Conservation (phyloP, 2,888 invertebrate genomes). For the Colletes collaris region DNA sequence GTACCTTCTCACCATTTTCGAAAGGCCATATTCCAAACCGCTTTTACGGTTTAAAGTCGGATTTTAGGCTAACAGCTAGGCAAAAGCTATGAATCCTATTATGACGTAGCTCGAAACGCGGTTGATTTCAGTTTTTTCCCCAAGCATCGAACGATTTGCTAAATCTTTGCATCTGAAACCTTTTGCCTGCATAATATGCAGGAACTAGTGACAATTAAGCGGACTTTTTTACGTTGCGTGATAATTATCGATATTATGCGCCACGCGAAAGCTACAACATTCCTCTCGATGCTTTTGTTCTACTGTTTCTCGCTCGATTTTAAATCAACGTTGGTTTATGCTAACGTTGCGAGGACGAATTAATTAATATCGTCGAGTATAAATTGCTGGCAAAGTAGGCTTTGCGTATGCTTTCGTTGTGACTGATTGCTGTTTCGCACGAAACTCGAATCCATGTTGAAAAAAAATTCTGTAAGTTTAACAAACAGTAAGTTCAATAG, state of each 20-base stretch:
- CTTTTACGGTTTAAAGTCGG: too few relatives aligned
- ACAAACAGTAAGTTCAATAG: too few relatives aligned
- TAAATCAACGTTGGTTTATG: conserved; percentile 26
- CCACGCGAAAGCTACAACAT: background rate
- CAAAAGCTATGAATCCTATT: too few relatives aligned
- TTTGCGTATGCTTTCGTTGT: background rate
- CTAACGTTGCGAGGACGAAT: conserved; percentile 36
- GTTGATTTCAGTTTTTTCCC: too few relatives aligned
- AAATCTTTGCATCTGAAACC: too few relatives aligned
- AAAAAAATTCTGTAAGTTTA: background rate
- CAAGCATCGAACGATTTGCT: too few relatives aligned
- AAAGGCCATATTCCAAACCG: too few relatives aligned
- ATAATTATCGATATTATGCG: conserved; percentile 46
- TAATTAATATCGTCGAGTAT: conserved; percentile 38
- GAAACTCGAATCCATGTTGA: background rate
- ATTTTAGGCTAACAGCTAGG: too few relatives aligned
- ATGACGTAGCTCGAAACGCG: too few relatives aligned
- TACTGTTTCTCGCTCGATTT: conserved; percentile 9
- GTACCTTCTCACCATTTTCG: too few relatives aligned
- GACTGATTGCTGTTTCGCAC: background rate
- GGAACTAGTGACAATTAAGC: conserved; percentile 23
- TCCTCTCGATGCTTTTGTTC: background rate
- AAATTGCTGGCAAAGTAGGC: conserved; percentile 8
- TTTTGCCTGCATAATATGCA: too few relatives aligned
- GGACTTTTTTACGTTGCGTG: conserved; percentile 30